Evolutionary conservation across 2,797 vertebrate genomes (phyloP).

Genomic region (Myoxocephalus aenaeus): DNA sequence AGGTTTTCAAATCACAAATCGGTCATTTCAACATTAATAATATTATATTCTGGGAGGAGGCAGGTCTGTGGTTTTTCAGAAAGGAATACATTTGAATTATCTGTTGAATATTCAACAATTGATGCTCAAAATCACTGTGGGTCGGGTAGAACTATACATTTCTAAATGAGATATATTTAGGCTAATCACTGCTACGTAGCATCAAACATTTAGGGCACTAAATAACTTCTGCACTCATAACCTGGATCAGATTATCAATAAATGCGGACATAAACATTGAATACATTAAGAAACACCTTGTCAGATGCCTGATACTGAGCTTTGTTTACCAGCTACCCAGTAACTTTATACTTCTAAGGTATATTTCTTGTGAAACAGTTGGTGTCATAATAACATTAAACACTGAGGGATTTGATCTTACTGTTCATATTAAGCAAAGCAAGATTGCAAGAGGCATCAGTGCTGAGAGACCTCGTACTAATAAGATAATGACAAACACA

Average conservation of each 20-base stretch:
- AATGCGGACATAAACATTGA: background rate
- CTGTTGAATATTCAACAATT: too few species aligned
- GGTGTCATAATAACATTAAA: background rate
- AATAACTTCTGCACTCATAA: background rate
- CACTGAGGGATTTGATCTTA: background rate
- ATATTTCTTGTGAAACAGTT: background rate
- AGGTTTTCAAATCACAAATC: too few species aligned
- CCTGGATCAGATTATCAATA: background rate
- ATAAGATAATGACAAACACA: background rate
- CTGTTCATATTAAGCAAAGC: background rate
- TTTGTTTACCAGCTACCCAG: background rate
- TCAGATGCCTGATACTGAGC: background rate
- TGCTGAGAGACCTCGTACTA: too few species aligned
- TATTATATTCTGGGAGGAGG: too few species aligned
- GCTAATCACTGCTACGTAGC: background rate
- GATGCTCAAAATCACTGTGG: too few species aligned
- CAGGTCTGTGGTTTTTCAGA: too few species aligned
- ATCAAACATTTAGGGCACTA: too few species aligned
- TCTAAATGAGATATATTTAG: background rate
- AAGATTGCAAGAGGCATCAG: too few species aligned
- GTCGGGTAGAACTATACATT: background rate
- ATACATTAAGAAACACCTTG: background rate
- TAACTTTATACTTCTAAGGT: background rate
- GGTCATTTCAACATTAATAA: too few species aligned
- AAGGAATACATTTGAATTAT: background rate